Percentiles rank a stretch among this genome's conserved stretches.
Conservation (phyloP, 2,797 vertebrate genomes). For the Tarsius wallacei region DNA sequence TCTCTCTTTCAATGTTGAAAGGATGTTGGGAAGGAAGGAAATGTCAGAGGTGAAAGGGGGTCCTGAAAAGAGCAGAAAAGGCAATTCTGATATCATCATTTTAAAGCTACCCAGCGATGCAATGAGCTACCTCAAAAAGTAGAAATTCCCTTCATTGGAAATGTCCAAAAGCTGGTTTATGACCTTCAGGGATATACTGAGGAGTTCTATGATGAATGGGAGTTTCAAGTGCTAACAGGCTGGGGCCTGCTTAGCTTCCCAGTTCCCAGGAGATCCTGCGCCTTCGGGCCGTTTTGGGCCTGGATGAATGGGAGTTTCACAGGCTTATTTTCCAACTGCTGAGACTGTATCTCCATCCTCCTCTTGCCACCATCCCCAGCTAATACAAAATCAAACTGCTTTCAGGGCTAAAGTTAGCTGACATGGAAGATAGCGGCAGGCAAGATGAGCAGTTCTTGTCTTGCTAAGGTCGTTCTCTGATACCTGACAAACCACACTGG, state of each 20-base stretch:
- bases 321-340: background rate
- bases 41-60: background rate
- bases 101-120: background rate
- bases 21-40: background rate
- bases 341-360: background rate
- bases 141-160: background rate
- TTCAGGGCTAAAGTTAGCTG: slow-evolving; percentile 51
- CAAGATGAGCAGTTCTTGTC: background rate
- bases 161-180: background rate
- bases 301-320: background rate
- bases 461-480: slow-evolving; percentile 13
- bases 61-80: background rate
- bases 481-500: background rate
- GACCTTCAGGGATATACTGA: background rate
- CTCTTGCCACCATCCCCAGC: background rate
- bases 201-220: background rate
- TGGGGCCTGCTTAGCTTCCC: no score
- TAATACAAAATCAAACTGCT: background rate
- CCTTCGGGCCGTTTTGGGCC: no score
- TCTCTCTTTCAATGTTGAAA: background rate
- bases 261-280: no score
- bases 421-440: background rate
- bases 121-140: background rate
- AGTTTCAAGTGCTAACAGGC: background rate
- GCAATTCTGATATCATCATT: background rate